Base-by-base conservation (phyloP, 2,888 invertebrate species). In the Xestia c-nigrum region DNA sequence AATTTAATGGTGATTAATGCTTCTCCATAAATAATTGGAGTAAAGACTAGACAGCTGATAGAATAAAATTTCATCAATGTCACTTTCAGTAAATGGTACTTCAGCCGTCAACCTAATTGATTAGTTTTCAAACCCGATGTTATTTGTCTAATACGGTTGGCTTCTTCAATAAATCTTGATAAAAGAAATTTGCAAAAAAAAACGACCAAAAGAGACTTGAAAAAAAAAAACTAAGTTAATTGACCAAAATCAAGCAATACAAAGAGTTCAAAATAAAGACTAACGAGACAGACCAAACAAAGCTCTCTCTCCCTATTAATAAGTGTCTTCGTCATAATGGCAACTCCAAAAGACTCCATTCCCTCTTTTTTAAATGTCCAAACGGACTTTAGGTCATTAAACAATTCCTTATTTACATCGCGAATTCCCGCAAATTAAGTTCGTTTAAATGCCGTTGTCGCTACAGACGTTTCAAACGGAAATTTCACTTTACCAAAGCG, bases 361-460 rank as follows among this genome's bases (percentile, higher is more conserved):
- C 55, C 65, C 70, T 78, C 87, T 87, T 89, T 89, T 90, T 88
- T 86, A 88, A 90, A 86, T 76, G 84, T 85, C 85, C 76, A 74
- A 89, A 87, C 74, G 82, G 83, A 88, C 89, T 85, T 80, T 82
- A 85, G 84, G 85, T 86, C 89, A 91, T 91, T 91, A 90, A 89
- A 85, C 89, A 88, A 90, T 90, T 89, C 87, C 87, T 90, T 90
- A 91, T 92, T 92, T 90, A 90, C 90, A 90, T 89, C 87, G 86
- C 89, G 84, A 92, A 90, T 88, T 87, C 86, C 85, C 85, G 83
- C 88, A 91, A 91, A 92, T 91, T 92, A 89, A 90, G 90, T 88
- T 88, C 87, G 82, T 85, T 88, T 88, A 90, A 88, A 88, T 89
- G 76, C 83, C 87, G 86, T 85, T 87, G 87, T 89, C 76, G 80